Conservation (phyloP, 2,797 vertebrate genomes). For the Catamblyrhynchus diadema region DNA sequence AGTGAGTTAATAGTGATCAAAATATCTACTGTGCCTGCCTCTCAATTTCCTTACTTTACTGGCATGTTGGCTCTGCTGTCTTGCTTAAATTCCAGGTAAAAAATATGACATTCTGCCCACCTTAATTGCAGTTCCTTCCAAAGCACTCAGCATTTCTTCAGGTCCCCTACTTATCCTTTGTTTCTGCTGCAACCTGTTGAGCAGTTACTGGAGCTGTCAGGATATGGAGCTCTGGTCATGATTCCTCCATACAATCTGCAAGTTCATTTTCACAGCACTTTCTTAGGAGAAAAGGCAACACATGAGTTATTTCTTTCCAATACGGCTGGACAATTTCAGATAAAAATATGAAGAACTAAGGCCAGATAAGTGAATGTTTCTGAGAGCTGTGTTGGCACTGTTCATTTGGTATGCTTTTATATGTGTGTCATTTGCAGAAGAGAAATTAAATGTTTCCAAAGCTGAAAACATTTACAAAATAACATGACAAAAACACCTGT, state of each 20-base stretch:
- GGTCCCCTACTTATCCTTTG: background rate
- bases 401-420: background rate
- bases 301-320: background rate
- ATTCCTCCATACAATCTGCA: background rate
- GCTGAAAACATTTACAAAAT: background rate
- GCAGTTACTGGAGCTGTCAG: background rate
- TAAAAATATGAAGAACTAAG: background rate
- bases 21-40: background rate
- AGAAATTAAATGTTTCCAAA: background rate
- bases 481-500: background rate
- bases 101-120: background rate
- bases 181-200: background rate
- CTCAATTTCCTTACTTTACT: background rate
- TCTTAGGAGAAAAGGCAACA: background rate
- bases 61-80: background rate
- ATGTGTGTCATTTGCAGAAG: background rate
- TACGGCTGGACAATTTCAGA: background rate
- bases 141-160: background rate
- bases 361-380: background rate
- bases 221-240: background rate
- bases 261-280: background rate
- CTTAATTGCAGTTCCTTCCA: background rate
- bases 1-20: conserved; percentile 30
- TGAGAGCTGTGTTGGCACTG: background rate
- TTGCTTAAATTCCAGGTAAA: background rate